These are phyloP conservation scores for Sebastes dallii DNA, from an alignment of 2,797 vertebrate genomes.

Conservation along the genomic window DNA sequence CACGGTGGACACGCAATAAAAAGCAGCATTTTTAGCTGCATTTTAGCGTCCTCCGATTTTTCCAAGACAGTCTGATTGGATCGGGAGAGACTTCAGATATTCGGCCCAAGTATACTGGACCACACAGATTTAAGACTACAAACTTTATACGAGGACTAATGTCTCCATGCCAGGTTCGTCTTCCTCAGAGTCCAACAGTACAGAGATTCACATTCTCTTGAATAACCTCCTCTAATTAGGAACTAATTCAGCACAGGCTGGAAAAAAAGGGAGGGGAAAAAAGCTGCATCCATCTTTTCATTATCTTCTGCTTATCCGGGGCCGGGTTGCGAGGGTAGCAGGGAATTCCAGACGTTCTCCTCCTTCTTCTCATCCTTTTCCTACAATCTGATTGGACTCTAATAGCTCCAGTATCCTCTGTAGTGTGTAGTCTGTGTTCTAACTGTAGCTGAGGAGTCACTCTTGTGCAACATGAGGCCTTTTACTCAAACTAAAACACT, in stretches of 20 bases:
- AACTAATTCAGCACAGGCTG: not conserved
- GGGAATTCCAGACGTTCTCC: not conserved
- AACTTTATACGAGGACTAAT: not conserved
- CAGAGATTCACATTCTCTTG: not conserved
- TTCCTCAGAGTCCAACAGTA: not conserved
- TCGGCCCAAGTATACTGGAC: not conserved
- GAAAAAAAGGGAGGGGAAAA: not conserved
- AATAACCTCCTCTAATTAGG: not conserved
- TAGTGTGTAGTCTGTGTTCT: not conserved
- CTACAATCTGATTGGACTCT: not conserved
- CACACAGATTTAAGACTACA: not conserved
- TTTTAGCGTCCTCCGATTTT: not conserved
- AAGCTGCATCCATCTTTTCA: not conserved
- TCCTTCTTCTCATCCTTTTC: not conserved
- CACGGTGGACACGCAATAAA: not conserved
- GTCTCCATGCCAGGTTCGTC: not conserved
- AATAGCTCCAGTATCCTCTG: not conserved
- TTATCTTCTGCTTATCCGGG: not conserved
- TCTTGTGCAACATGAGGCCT: not conserved
- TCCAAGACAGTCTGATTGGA: not conserved
- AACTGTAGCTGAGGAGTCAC: not conserved
- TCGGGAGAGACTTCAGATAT: not conserved
- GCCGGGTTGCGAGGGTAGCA: not conserved
- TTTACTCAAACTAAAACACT: not conserved
- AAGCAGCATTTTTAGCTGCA: not conserved